phyloP scores from a whole-genome alignment of 2,888 invertebrate species.

The Tethea ocularis region DNA sequence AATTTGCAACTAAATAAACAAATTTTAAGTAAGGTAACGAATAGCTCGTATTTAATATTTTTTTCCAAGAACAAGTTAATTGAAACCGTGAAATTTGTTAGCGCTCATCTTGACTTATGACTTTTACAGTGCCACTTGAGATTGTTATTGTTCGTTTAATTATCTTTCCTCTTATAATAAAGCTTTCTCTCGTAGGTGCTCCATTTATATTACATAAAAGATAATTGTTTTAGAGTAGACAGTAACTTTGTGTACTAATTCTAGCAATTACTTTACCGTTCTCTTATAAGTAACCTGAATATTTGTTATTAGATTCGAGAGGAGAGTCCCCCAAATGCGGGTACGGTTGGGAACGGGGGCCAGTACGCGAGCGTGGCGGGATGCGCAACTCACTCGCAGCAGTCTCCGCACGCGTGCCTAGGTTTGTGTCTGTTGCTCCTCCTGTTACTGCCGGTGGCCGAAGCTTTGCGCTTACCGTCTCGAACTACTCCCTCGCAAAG shows the following conservation, averaged over 20 bases:
- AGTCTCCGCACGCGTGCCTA: conserved; percentile 71
- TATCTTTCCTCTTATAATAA: not conserved
- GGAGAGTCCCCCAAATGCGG: conserved; percentile 55
- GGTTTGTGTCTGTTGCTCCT: conserved; percentile 80
- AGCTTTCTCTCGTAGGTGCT: conserved; percentile 1
- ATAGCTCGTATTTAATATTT: conserved; percentile 1
- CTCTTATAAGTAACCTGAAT: too few relatives aligned
- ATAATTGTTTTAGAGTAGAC: not conserved
- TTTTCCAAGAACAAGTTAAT: not conserved
- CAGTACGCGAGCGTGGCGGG: conserved; percentile 54
- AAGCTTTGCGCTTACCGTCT: conserved; percentile 40
- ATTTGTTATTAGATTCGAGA: conserved; percentile 66
- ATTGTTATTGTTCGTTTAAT: not conserved
- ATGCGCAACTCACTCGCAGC: conserved; percentile 64
- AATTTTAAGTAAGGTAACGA: not conserved
- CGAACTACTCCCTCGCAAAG: conserved; percentile 30
- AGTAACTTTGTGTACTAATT: conserved; percentile 1
- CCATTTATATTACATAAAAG: not conserved
- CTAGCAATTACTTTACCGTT: conserved; percentile 1
- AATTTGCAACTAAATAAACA: not conserved
- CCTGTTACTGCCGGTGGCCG: conserved; percentile 61
- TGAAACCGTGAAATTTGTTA: conserved; percentile 2
- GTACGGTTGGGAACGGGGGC: conserved; percentile 41
- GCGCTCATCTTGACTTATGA: not conserved
- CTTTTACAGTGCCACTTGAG: not conserved